Conservation (phyloP, 1,140 invertebrate genomes). For the Whitmania pigra region DNA sequence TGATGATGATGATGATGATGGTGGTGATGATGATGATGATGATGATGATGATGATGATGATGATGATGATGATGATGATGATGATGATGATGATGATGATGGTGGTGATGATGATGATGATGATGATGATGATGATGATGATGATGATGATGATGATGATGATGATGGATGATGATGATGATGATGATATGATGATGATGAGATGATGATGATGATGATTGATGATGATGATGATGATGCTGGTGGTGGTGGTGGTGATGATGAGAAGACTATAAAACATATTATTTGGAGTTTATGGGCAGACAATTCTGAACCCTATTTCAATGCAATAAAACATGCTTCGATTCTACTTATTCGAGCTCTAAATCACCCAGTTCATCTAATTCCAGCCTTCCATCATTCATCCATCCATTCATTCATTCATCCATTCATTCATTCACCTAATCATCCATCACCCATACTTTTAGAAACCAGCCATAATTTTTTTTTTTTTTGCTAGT, state of each 20-base stretch:
- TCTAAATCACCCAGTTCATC: no score
- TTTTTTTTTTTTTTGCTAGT: no score
- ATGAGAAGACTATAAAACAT: no score
- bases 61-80: constrained; percentile 10
- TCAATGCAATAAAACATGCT: no score
- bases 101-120: background rate
- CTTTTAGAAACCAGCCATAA: no score
- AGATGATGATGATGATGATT: background rate
- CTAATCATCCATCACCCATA: no score
- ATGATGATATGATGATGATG: background rate
- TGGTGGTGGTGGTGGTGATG: background rate
- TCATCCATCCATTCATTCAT: no score
- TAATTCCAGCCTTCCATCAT: no score
- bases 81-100: background rate
- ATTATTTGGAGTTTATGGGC: no score
- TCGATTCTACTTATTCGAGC: no score
- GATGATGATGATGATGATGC: background rate
- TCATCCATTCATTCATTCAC: no score
- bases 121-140: background rate
- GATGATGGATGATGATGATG: background rate
- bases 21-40: background rate
- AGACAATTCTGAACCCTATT: no score
- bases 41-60: constrained; percentile 16
- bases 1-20: constrained; percentile 55
- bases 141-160: background rate